Base-by-base conservation (phyloP, 1,140 invertebrate genomes). In the Zaprionus tsacasi region DNA sequence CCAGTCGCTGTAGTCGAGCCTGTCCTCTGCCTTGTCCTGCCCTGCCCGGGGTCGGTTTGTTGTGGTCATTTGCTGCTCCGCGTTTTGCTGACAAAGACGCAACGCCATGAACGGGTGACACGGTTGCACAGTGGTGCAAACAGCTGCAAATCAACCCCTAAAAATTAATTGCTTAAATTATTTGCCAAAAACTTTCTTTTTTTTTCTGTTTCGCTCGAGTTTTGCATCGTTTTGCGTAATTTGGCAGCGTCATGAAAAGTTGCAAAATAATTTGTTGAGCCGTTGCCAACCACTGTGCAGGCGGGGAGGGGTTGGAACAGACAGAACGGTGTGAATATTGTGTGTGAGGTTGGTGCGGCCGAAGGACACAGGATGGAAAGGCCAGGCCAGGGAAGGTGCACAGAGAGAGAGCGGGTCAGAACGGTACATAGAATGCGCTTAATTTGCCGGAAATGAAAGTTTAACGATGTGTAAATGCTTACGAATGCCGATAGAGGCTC, bases 401-500 rank as follows among this genome's bases (percentile, higher is more conserved):
- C 45, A 50, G 48, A 21, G 12, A 21, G 48, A 50, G 48, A 21
- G 12, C 35, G 48, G 56, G 56, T 40, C 11, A 15, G 85, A 68
- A 72, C 45, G 74, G 78, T 79, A 89, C 71, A 89, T 85, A 89
- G 88, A 89, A 89, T 89, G 85, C 81, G 85, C 85, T 89, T 89
- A 89, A 89, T 89, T 89, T 90, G 85, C 85, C 85, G 85, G 85
- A 89, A 89, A 89, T 89, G 85, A 89, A 89, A 90, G 85, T 89
- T 89, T 90, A 89, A 89, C 85, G 85, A 89, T 90, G 85, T 89
- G 85, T 89, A 89, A 89, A 89, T 89, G 85, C 85, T 89, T 89
- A 89, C 85, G 86, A 90, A 89, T 85, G 81, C 86, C 86, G 85
- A 89, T 89, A 89, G 81, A 89, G 81, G 78, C 81, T 81, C 78